phyloP scores from a whole-genome alignment of 2,888 invertebrate species.

The Hermaeophaga mercurialis region DNA sequence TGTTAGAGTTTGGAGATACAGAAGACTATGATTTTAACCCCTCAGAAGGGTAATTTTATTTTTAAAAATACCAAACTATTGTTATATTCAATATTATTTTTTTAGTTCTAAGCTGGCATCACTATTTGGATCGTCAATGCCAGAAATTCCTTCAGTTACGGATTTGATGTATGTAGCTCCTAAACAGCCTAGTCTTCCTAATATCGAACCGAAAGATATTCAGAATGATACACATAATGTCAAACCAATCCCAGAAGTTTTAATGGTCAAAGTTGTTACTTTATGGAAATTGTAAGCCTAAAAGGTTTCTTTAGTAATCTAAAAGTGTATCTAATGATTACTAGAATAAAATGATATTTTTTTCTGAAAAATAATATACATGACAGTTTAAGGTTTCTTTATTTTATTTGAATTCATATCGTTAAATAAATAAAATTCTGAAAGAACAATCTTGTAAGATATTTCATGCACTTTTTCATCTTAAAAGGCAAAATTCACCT shows the following conservation, averaged over 20 bases:
- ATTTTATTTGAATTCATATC: too few relatives aligned
- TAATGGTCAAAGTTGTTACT: constrained; percentile 45
- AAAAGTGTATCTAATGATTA: too few relatives aligned
- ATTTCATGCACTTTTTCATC: too few relatives aligned
- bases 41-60: constrained; percentile 39
- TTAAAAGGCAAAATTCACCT: too few relatives aligned
- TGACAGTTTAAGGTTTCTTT: too few relatives aligned
- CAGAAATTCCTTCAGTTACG: constrained; percentile 32
- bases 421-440: too few relatives aligned
- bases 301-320: too few relatives aligned
- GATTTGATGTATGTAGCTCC: constrained; percentile 48
- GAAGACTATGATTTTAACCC: constrained; percentile 49
- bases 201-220: constrained; percentile 26
- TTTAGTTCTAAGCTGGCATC: constrained; percentile 47
- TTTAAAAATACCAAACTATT: neutral
- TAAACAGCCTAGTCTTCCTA: constrained; percentile 50
- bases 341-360: too few relatives aligned
- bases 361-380: too few relatives aligned
- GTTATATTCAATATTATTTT: constrained; percentile 9
- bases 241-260: constrained; percentile 38
- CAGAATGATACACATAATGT: constrained; percentile 25
- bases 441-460: too few relatives aligned
- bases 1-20: constrained; percentile 42
- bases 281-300: constrained; percentile 49
- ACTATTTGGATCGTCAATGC: constrained; percentile 39